Percentiles rank a stretch among this genome's conserved stretches.
These are phyloP conservation scores for Trichomalopsis sarcophagae DNA, from an alignment of 1,140 invertebrate species.

Conservation along the genomic window DNA sequence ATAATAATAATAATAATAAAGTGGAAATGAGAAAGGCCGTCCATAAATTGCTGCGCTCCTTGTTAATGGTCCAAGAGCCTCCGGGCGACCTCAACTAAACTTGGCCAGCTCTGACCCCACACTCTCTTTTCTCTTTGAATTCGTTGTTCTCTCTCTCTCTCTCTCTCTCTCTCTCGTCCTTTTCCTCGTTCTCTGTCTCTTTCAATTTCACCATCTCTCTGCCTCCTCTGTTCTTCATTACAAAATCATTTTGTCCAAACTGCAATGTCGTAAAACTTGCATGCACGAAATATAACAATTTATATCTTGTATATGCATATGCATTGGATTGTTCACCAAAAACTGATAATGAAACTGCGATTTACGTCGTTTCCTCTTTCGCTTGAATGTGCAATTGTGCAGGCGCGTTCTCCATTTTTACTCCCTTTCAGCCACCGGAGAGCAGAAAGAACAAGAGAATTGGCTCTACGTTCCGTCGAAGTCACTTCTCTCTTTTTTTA, in stretches of 20 bases:
- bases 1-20: conserved; percentile 71
- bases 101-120: conserved; percentile 64
- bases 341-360: too few relatives aligned
- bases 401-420: conserved; percentile 24
- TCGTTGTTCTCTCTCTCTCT: conserved; percentile 45
- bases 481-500: conserved; percentile 5
- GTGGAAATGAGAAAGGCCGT: conserved; percentile 74
- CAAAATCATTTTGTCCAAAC: not conserved
- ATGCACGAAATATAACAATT: not conserved
- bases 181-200: conserved; percentile 41
- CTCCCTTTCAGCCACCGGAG: conserved; percentile 19
- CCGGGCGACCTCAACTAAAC: conserved; percentile 69
- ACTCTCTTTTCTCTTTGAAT: conserved; percentile 13
- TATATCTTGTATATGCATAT: too few relatives aligned
- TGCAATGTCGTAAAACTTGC: too few relatives aligned
- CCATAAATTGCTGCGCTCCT: conserved; percentile 75
- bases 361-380: too few relatives aligned
- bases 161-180: conserved; percentile 47
- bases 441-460: not conserved
- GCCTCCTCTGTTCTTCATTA: not conserved
- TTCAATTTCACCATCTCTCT: not conserved
- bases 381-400: too few relatives aligned
- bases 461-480: not conserved
- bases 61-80: conserved; percentile 74
- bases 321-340: too few relatives aligned